A percentile compares a stretch with the other conserved stretches of the same genome.
These are phyloP conservation scores for Tetranychus truncatus DNA, from an alignment of 2,888 invertebrate species.

Conservation along the genomic window DNA sequence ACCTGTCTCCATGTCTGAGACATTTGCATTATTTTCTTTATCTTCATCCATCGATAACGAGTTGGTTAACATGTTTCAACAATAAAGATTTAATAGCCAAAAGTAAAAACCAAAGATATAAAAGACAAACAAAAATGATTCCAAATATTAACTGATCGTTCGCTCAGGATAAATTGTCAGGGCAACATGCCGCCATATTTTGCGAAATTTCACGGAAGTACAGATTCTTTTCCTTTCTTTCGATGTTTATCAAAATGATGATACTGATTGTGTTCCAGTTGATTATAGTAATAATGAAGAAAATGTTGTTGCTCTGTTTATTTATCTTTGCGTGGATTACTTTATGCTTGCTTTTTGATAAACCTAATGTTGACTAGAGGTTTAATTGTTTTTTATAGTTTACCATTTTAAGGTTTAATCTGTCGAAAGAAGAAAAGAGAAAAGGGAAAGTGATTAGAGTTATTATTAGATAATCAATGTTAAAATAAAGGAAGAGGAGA, in stretches of 20 bases:
- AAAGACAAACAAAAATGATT: not conserved
- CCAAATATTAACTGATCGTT: too few relatives aligned
- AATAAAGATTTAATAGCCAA: not conserved
- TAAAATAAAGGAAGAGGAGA: not conserved
- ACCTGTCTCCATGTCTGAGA: not conserved
- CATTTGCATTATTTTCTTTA: conserved; percentile 5
- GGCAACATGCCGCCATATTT: too few relatives aligned
- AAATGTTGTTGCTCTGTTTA: not conserved
- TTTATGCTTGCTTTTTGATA: not conserved
- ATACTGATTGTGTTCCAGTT: too few relatives aligned
- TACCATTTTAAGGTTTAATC: not conserved
- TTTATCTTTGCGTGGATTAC: not conserved
- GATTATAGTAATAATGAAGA: too few relatives aligned
- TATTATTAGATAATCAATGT: conserved; percentile 4
- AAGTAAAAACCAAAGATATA: not conserved
- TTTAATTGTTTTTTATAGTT: not conserved
- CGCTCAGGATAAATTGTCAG: too few relatives aligned
- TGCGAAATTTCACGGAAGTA: too few relatives aligned
- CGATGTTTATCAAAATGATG: too few relatives aligned
- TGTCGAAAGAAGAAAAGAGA: not conserved
- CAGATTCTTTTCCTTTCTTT: too few relatives aligned
- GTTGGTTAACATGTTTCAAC: not conserved
- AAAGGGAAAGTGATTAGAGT: not conserved
- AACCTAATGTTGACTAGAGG: not conserved
- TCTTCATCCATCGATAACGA: conserved; percentile 8